Conservation (phyloP, 2,888 invertebrate species). For the Trisateles emortualis region DNA sequence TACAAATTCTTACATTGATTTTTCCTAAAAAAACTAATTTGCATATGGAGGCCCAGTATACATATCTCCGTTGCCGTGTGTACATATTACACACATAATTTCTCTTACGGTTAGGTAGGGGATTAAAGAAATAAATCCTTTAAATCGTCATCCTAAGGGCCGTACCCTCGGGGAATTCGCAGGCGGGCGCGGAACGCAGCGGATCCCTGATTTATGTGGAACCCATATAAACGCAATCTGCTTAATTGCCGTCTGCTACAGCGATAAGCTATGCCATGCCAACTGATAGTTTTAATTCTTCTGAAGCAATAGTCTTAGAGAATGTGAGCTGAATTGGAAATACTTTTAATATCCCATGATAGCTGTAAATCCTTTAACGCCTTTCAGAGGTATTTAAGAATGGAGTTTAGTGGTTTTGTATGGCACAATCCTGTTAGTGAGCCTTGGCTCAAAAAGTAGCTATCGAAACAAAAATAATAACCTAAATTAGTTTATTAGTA, state of each 20-base stretch:
- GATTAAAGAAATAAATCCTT: slow-evolving; percentile 6
- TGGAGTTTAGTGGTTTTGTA: neutral
- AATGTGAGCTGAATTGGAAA: slow-evolving; percentile 7
- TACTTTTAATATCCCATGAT: slow-evolving; percentile 3
- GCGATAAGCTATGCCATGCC: slow-evolving; percentile 62
- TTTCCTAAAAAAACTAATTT: no score
- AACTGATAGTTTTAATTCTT: slow-evolving; percentile 48
- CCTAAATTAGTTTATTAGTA: no score
- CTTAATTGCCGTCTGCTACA: slow-evolving; percentile 77
- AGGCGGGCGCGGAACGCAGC: slow-evolving; percentile 64
- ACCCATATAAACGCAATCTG: slow-evolving; percentile 85
- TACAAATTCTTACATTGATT: no score
- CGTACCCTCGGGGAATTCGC: slow-evolving; percentile 63
- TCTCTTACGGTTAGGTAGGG: neutral
- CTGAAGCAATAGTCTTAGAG: slow-evolving; percentile 21
- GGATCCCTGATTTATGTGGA: slow-evolving; percentile 82
- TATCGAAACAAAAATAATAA: no score
- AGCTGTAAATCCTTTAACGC: neutral
- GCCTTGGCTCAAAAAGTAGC: no score
- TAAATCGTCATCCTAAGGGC: slow-evolving; percentile 51
- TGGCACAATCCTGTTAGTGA: neutral
- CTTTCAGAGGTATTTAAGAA: neutral
- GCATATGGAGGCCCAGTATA: no score
- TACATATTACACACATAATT: no score
- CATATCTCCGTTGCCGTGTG: no score